Percentiles rank a stretch among this genome's conserved stretches.
Conservation (phyloP, 2,113 vertebrate species). For the Plestiodon gilberti region DNA sequence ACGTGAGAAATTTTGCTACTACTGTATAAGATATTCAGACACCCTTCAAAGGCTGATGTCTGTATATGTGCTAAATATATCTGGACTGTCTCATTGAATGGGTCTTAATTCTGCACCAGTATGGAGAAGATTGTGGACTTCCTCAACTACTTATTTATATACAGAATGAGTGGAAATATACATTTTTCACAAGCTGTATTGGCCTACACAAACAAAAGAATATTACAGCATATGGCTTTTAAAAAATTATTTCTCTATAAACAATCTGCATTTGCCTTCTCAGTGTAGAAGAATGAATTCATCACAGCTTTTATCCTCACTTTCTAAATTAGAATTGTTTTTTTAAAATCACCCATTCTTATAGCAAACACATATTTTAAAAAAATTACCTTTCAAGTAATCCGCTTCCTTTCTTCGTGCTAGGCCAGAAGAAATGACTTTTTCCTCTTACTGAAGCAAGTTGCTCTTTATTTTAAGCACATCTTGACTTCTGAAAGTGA, state of each 20-base stretch:
- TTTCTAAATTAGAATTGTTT: background rate
- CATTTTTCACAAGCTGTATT: background rate
- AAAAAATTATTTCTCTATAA: background rate
- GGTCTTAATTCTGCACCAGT: background rate
- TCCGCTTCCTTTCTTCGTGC: constrained; percentile 50
- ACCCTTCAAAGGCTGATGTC: background rate
- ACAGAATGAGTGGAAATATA: background rate
- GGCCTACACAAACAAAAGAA: constrained; percentile 28
- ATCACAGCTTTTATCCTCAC: background rate
- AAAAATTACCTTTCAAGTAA: constrained; percentile 69
- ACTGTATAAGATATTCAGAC: background rate
- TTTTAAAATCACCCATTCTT: constrained; percentile 37
- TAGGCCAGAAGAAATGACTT: constrained; percentile 56
- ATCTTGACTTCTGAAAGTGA: constrained; percentile 44
- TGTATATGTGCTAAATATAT: background rate
- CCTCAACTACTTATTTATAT: accelerated
- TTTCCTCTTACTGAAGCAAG: constrained; percentile 50
- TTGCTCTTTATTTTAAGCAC: constrained; percentile 56
- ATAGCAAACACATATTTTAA: constrained; percentile 59
- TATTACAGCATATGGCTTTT: background rate
- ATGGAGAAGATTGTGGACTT: background rate
- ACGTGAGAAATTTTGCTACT: constrained; percentile 17
- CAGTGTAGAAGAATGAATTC: background rate
- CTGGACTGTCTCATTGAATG: background rate
- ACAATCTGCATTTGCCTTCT: background rate